Base-by-base conservation (phyloP, 1,140 invertebrate species). In the Nasonia longicornis region DNA sequence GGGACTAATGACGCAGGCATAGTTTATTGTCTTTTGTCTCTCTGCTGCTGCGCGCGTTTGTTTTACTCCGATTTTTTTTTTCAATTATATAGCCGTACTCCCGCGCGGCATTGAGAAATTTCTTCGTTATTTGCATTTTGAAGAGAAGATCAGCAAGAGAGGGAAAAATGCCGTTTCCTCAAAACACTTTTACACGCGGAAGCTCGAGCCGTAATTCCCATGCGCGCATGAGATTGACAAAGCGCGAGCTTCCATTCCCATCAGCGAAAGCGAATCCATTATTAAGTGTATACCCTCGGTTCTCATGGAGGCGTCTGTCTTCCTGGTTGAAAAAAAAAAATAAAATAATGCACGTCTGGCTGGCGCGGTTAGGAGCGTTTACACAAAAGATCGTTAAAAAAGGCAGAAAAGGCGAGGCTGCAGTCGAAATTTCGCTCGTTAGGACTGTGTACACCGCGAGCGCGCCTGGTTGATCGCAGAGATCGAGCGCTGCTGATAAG, bases 261-360 rank as follows among this genome's bases (percentile, higher is more conserved):
- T 72, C 20, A 52, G 35, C 77, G 52, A 79, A 79, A 71, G 77
- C 67, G 69, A 58, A 79, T 38, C 45, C 77, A 70, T 78, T 78
- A 78, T 78, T 29, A 45, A 12, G 10, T 12, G 3, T 3, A 48
- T 48, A 14, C 14, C 0, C 45, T 58, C 52, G 3, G 48, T 52
- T 52, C 48, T 52, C 48, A 52, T 52, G 48, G 14, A 52, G 12
- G 52, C 20, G 16, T 14, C 2, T 6, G 52, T 6, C 52, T 58
- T 58, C 52, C 52, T n/a, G 20, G 52, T 58, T 58, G 20, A 20
- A 58, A 7, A 58, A n/a, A n/a, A 20, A 20, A 52, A 16, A 4
- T 26, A 52, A 52, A 16, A 52, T 35, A 52, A 20, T 58, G 26
- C 26, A n/a, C 52, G 20, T 58, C 38, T 42, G 20, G 0, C 52